phyloP scores from a whole-genome alignment of 2,888 invertebrate species.

The Agrilus biguttatus region DNA sequence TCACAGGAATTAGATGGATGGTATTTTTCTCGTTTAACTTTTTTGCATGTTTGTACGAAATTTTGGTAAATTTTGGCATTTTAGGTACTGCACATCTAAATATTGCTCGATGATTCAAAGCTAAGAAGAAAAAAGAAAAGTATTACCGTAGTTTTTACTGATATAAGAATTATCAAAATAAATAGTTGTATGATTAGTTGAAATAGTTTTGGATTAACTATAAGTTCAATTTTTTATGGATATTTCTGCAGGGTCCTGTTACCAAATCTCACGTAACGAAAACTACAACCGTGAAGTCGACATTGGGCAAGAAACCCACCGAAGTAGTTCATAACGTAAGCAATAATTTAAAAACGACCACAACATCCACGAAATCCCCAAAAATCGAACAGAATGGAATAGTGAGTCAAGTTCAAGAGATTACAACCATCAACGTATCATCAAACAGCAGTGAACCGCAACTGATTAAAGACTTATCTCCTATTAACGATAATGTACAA shows the following conservation, averaged over 20 bases:
- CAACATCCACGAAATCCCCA: conserved; percentile 12
- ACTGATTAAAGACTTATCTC: conserved; percentile 28
- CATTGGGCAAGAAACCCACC: conserved; percentile 9
- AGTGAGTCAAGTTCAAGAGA: conserved; percentile 8
- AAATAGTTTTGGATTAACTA: no score
- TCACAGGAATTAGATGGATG: no score
- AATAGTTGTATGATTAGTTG: no score
- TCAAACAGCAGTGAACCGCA: conserved; percentile 12
- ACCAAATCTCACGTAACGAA: conserved; percentile 18
- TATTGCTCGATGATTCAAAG: no score
- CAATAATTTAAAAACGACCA: conserved; percentile 6
- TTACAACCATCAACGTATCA: conserved; percentile 5
- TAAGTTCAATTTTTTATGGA: no score
- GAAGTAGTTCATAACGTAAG: conserved; percentile 6
- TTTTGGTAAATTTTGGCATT: no score
- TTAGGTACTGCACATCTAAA: no score
- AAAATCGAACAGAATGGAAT: conserved; percentile 9
- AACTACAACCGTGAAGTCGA: conserved; percentile 14
- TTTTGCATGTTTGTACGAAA: no score
- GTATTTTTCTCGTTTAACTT: no score
- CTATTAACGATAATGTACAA: conserved; percentile 24
- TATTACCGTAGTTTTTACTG: no score
- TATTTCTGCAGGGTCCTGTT: conserved; percentile 11
- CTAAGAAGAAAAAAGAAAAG: no score
- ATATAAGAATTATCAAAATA: no score